Base-by-base conservation (phyloP, 2,888 invertebrate species). In the Cephus pygmeus region DNA sequence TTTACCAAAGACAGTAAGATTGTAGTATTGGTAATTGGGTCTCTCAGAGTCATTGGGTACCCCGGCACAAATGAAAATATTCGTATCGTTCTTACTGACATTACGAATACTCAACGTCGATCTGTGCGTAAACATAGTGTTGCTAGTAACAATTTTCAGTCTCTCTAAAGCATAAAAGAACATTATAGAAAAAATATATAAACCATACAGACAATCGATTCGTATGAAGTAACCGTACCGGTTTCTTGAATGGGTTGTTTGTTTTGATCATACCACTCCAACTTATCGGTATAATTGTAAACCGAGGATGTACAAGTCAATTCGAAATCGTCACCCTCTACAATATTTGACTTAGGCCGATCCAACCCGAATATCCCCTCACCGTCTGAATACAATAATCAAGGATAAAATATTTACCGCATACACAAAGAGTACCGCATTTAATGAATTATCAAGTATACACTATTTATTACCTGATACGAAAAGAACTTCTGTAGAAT, bases 301-400 rank as follows among this genome's bases (percentile, higher is more conserved):
- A 71, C 33, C 0, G 94, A 92, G 0, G 93, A 94, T 3, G 93
- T 94, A 87, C 96, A 96, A 9, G 91, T 92, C 11, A 95, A 83
- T 30, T 88, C 90, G 0, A 95, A 86, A 77, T 92, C 86, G 81
- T 95, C 95, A 0, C 93, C 94, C 40, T 92, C 91, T 0, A 94
- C 93, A 1, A 93, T 83, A 73, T 81, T 82, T 31, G 81, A 82
- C 15, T 79, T 77, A 31, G 87, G 85, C 9, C 80, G 82, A 69
- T 93, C 91, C 31, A 92, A 88, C 71, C 88, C 90, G 79, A 92
- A 92, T 12, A 93, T 93, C 69, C 91, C 87, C 69, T 87, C 80
- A 6, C 93, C 91, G 85, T 94, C 94, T 93, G 81, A 71, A 15
- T 75, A 56, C 3, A 74, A 74, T 73, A 12, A 4, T 3, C 23